phyloP scores from a whole-genome alignment of 2,797 vertebrate genomes.

The Scyliorhinus canicula region DNA sequence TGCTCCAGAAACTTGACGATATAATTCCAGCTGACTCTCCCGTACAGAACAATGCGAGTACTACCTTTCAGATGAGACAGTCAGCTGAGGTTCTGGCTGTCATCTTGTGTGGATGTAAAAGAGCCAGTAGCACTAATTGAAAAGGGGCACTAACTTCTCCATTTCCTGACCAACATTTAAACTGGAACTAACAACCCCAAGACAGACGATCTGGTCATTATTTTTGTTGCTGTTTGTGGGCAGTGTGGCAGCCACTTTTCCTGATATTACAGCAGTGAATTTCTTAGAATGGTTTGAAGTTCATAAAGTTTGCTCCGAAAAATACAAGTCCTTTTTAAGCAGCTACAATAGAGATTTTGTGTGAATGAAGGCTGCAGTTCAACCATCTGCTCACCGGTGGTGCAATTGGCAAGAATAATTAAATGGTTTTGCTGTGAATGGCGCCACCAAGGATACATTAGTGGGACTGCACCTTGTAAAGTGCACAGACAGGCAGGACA shows the following conservation, averaged over 20 bases:
- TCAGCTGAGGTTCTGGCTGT: not conserved
- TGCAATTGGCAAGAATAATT: not conserved
- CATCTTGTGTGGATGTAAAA: not conserved
- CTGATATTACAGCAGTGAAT: not conserved
- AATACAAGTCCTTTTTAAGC: not conserved
- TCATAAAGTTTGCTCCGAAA: not conserved
- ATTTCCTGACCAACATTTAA: not conserved
- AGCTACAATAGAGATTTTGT: not conserved
- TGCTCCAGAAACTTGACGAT: not conserved
- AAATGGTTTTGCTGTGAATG: not conserved
- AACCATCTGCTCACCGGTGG: not conserved
- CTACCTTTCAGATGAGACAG: not conserved
- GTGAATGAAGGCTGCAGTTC: not conserved
- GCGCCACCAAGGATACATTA: not conserved
- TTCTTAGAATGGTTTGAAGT: not conserved
- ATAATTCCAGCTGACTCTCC: no score
- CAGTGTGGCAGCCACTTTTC: not conserved
- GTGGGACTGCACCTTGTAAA: not conserved
- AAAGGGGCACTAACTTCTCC: not conserved
- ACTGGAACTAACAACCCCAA: not conserved
- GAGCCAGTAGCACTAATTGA: not conserved
- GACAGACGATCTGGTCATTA: not conserved
- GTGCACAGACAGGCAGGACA: not conserved
- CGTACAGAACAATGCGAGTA: not conserved
- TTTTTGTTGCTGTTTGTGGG: not conserved